phyloP scores from a whole-genome alignment of 2,888 invertebrate genomes.

The Drosophila imparisetae region DNA sequence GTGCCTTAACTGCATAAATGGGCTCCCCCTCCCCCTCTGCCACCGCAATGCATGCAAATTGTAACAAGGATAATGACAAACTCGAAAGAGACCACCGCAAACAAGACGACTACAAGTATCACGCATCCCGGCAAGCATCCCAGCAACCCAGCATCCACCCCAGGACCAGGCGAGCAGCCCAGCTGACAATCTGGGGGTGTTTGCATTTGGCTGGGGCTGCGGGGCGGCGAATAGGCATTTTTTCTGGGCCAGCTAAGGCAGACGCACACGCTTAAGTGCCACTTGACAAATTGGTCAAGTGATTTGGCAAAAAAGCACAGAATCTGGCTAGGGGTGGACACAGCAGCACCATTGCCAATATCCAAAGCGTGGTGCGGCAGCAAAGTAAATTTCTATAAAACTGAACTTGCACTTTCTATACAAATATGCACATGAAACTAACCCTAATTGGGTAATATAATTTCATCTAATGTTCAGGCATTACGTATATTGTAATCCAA shows the following conservation, averaged over 20 bases:
- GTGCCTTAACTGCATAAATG: slow-evolving; percentile 38
- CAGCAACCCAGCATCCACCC: slow-evolving; percentile 47
- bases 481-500: neutral
- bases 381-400: slow-evolving; percentile 4
- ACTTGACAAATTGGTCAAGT: slow-evolving; percentile 84
- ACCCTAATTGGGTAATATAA: neutral
- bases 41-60: slow-evolving; percentile 74
- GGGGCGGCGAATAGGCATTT: slow-evolving; percentile 5
- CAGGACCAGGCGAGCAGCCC: slow-evolving; percentile 7
- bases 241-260: slow-evolving; percentile 8
- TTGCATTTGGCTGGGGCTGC: neutral
- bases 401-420: neutral
- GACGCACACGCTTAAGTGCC: slow-evolving; percentile 74
- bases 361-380: slow-evolving; percentile 4
- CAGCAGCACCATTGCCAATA: slow-evolving; percentile 38
- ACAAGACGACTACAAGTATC: slow-evolving; percentile 54
- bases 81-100: slow-evolving; percentile 74
- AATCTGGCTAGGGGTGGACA: slow-evolving; percentile 6
- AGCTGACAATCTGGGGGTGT: neutral
- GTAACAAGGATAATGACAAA: slow-evolving; percentile 76
- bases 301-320: slow-evolving; percentile 79
- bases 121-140: slow-evolving; percentile 30
- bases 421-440: neutral
- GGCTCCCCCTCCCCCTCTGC: slow-evolving; percentile 21
- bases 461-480: neutral